A percentile compares a stretch with the other conserved stretches of the same genome.
phyloP scores from a whole-genome alignment of 2,113 vertebrate species.

The Zapus hudsonius region DNA sequence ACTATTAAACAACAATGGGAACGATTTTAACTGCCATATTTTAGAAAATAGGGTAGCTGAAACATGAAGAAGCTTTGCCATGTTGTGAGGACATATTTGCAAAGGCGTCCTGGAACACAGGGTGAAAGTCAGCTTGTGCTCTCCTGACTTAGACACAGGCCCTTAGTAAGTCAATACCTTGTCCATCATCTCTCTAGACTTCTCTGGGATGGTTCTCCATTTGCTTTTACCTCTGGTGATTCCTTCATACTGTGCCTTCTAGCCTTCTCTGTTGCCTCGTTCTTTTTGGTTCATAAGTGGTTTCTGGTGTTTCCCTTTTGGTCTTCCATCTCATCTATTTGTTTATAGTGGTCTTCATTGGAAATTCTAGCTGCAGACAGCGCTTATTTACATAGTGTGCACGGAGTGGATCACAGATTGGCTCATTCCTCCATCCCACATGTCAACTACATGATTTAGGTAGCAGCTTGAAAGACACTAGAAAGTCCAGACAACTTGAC shows the following conservation, averaged over 20 bases:
- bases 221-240: neutral
- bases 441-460: too few species aligned
- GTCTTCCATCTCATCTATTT: neutral
- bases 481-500: too few species aligned
- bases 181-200: neutral
- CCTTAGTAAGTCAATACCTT: neutral
- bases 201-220: neutral
- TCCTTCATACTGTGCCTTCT: neutral
- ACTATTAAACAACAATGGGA: neutral
- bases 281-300: neutral
- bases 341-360: too few species aligned
- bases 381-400: too few species aligned
- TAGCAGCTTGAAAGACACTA: too few species aligned
- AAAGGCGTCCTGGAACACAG: neutral
- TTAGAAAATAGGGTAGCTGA: neutral
- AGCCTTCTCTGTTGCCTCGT: neutral
- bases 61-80: neutral
- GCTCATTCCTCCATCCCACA: too few species aligned
- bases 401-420: too few species aligned
- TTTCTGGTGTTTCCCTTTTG: neutral
- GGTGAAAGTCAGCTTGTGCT: neutral
- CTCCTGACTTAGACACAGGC: neutral
- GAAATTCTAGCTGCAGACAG: too few species aligned
- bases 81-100: neutral
- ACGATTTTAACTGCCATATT: neutral